Conservation (phyloP, 2,888 invertebrate genomes). For the Tuberolachnus salignus region DNA sequence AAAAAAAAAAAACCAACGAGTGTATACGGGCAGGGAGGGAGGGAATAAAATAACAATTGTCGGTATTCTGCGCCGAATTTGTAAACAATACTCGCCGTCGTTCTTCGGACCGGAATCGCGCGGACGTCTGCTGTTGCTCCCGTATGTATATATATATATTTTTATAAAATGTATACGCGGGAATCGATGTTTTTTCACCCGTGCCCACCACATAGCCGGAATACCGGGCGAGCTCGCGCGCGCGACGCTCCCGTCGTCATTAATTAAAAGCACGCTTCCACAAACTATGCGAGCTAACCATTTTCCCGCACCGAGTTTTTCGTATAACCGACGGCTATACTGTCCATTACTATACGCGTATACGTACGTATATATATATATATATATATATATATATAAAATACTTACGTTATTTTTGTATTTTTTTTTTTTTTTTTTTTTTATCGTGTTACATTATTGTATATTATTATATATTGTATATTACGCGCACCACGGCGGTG, state of each 20-base stretch:
- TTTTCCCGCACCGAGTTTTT: constrained; percentile 32
- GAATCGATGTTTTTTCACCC: constrained; percentile 51
- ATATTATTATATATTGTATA: too few relatives aligned
- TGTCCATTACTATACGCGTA: neutral
- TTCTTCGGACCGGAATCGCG: neutral
- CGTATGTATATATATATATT: too few relatives aligned
- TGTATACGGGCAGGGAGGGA: too few relatives aligned
- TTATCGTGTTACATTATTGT: neutral
- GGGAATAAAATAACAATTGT: constrained; percentile 55
- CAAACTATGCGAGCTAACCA: constrained; percentile 47
- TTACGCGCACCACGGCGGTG: neutral
- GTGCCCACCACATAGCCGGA: constrained; percentile 51
- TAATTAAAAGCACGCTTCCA: constrained; percentile 55
- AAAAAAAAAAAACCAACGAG: neutral
- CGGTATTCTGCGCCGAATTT: constrained; percentile 47
- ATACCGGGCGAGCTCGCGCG: constrained; percentile 36
- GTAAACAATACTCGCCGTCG: constrained; percentile 48
- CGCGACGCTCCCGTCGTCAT: constrained; percentile 15
- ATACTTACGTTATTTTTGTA: too few relatives aligned
- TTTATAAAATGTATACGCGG: too few relatives aligned
- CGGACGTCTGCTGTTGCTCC: constrained; percentile 19
- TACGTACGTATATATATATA: too few relatives aligned
- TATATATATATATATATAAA: too few relatives aligned
- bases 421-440: too few relatives aligned
- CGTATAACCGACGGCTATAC: constrained; percentile 4